These are phyloP conservation scores for Entosphenus tridentatus DNA, from an alignment of 2,113 vertebrate genomes.

Conservation along the genomic window DNA sequence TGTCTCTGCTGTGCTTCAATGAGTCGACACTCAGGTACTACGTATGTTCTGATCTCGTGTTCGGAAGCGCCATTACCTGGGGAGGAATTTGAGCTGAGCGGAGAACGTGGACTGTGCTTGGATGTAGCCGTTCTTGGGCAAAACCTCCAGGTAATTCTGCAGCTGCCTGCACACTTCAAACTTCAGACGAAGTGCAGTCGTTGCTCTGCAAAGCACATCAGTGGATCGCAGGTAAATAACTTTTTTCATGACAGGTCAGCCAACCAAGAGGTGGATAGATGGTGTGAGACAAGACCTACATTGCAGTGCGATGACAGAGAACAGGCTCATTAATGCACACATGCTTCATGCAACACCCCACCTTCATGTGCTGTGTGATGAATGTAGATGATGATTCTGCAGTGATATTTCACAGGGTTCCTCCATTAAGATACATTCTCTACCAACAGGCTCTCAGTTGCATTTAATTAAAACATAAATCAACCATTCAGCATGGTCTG, in stretches of 20 bases:
- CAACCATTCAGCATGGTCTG: not conserved
- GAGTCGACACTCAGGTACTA: not conserved
- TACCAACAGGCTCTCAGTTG: no score
- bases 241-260: no score
- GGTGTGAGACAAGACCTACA: no score
- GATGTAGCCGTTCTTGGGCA: conserved; percentile 43
- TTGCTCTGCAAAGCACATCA: conserved; percentile 27
- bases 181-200: conserved; percentile 28
- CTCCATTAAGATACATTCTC: not conserved
- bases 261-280: no score
- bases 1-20: no score
- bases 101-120: conserved; percentile 40
- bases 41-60: not conserved
- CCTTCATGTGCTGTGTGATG: no score
- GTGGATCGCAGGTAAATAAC: not conserved
- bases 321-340: no score
- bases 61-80: conserved; percentile 32
- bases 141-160: conserved; percentile 47
- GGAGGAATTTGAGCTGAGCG: conserved; percentile 52
- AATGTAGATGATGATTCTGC: no score
- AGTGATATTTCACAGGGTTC: no score
- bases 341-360: no score
- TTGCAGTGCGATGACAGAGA: no score
- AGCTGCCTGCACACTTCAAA: conserved; percentile 53
- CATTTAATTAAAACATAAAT: not conserved